Conservation (phyloP, 2,797 vertebrate species). For the Hirundo rustica region DNA sequence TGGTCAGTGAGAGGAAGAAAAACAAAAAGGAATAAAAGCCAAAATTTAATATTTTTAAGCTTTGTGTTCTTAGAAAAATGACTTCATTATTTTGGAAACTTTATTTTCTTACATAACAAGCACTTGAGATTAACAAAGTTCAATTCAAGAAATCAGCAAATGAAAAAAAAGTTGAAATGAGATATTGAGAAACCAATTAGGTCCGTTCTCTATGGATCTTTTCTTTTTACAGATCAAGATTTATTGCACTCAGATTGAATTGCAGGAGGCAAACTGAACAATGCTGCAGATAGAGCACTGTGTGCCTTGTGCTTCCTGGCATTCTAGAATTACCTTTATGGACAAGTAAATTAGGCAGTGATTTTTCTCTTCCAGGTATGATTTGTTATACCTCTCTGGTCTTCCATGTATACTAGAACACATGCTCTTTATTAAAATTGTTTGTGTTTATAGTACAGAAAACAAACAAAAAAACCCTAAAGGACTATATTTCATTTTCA, state of each 20-base stretch:
- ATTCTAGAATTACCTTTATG: neutral
- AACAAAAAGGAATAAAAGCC: neutral
- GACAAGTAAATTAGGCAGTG: neutral
- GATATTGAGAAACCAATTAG: slow-evolving; percentile 43
- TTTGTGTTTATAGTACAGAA: neutral
- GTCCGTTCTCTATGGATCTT: neutral
- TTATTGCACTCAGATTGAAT: slow-evolving; percentile 33
- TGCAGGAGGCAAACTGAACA: neutral
- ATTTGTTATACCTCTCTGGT: neutral
- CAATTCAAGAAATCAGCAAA: slow-evolving; percentile 11
- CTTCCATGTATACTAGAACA: neutral
- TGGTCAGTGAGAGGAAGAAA: neutral
- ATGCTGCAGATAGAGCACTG: neutral
- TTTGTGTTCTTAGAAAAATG: neutral
- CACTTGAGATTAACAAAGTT: neutral
- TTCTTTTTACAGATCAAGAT: slow-evolving; percentile 21
- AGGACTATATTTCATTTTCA: neutral
- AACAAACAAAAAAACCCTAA: neutral
- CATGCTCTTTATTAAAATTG: neutral
- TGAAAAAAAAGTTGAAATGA: neutral
- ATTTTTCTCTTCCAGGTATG: slow-evolving; percentile 7
- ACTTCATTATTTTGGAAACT: neutral
- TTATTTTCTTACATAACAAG: neutral
- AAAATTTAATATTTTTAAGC: neutral
- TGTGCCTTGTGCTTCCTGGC: neutral